Percentiles rank a stretch among this genome's conserved stretches.
These are phyloP conservation scores for Xestia ashworthii DNA, from an alignment of 2,888 invertebrate species.

Conservation along the genomic window DNA sequence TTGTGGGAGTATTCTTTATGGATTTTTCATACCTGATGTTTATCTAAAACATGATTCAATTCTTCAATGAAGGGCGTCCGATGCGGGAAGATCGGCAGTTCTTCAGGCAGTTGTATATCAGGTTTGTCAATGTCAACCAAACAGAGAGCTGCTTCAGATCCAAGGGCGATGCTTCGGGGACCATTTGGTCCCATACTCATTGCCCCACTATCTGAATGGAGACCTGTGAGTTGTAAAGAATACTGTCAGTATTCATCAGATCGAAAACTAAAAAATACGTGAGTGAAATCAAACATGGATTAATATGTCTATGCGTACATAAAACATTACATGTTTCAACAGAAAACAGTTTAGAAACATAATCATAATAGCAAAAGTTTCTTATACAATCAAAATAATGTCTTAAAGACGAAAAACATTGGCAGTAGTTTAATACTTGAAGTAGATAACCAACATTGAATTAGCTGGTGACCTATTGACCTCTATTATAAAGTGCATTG, in stretches of 20 bases:
- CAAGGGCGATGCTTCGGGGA: slow-evolving; percentile 91
- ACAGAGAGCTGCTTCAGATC: slow-evolving; percentile 97
- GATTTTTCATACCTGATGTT: slow-evolving; percentile 90
- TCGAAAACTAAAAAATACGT: not conserved
- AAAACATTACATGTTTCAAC: not conserved
- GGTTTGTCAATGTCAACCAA: slow-evolving; percentile 99
- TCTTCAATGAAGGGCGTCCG: slow-evolving; percentile 96
- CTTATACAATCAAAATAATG: not conserved
- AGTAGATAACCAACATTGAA: slow-evolving; percentile 52
- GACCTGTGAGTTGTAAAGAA: slow-evolving; percentile 79
- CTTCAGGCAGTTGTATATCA: slow-evolving; percentile 98
- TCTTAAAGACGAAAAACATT: slow-evolving; percentile 8
- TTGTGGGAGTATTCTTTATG: not conserved
- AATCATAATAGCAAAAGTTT: not conserved
- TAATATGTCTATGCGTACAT: not conserved
- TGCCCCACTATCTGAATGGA: slow-evolving; percentile 91
- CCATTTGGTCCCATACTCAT: slow-evolving; percentile 79
- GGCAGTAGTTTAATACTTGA: slow-evolving; percentile 6
- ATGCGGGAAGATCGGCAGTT: slow-evolving; percentile 98
- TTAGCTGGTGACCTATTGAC: slow-evolving; percentile 55
- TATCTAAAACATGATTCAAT: slow-evolving; percentile 93
- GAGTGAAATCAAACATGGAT: not conserved
- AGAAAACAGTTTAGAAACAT: not conserved
- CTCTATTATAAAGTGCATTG: slow-evolving; percentile 62
- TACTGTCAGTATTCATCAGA: not conserved